A percentile compares a stretch with the other conserved stretches of the same genome.
Evolutionary conservation across 2,113 vertebrate genomes (phyloP).

Genomic region (Pycnonotus jocosus): DNA sequence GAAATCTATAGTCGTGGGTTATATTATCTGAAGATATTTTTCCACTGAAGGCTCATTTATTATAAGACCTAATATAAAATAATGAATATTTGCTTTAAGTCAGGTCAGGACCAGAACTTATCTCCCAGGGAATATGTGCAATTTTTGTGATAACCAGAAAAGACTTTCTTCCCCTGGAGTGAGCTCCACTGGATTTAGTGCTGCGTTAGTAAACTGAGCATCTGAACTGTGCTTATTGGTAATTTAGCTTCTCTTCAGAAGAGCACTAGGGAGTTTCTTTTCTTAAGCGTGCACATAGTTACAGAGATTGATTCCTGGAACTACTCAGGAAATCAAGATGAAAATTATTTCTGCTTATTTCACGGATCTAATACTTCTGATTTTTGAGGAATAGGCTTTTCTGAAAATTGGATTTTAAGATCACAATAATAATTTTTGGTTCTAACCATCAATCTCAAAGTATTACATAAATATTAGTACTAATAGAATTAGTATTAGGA

Average conservation of each 20-base stretch:
- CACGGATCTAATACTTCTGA: not conserved
- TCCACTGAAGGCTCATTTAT: conserved; percentile 2
- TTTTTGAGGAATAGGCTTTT: not conserved
- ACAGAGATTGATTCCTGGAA: not conserved
- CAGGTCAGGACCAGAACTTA: not conserved
- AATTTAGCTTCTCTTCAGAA: conserved; percentile 23
- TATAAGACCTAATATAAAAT: conserved; percentile 21
- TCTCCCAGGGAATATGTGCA: not conserved
- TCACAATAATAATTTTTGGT: not conserved
- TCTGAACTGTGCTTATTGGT: not conserved
- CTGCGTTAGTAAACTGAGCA: not conserved
- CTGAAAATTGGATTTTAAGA: conserved; percentile 10
- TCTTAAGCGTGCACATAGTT: not conserved
- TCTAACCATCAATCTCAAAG: not conserved
- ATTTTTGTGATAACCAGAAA: conserved; percentile 32
- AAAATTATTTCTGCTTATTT: conserved; percentile 12
- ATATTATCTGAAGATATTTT: not conserved
- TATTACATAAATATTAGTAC: not conserved
- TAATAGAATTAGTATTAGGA: not conserved
- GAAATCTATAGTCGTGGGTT: not conserved
- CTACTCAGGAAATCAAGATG: not conserved
- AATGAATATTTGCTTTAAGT: conserved; percentile 34
- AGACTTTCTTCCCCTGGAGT: not conserved
- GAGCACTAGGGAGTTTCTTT: not conserved
- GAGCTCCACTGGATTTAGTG: not conserved